Evolutionary conservation across 2,888 invertebrate species (phyloP), one percentile per base, ranked within the genome.

Genomic region (Campoletis raptor): DNA sequence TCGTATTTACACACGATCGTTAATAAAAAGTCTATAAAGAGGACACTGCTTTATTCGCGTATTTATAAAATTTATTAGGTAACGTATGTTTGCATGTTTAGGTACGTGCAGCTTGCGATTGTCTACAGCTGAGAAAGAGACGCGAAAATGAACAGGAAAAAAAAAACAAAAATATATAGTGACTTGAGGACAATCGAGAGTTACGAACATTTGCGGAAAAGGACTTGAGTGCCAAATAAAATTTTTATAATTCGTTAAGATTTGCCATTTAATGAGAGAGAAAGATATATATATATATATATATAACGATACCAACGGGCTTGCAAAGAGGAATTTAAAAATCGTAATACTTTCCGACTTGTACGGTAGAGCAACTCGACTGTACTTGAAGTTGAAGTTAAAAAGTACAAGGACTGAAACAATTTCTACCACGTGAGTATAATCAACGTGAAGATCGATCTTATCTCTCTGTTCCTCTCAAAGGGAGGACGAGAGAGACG

Each of bases 391-490:
- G 72, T 67, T 70, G 67, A 61, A 52, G 36, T 66, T 48, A 42
- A 81, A 83, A 40, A 78, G 37, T 54, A 84, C 42, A 87, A 72
- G 69, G 73, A 83, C 79, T 90, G 88, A 89, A 90, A 90, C 88
- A 90, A 90, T 92, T 92, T 90, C 86, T 90, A 88, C 88, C 89
- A 90, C 89, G 90, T 90, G 91, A 90, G 88, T 83, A 89, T 90
- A 90, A 81, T 74, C 79, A 91, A 91, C 90, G 88, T 88, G 78
- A 86, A 88, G 88, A 89, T 91, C 90, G 90, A 89, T 89, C 79
- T 77, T 52, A 83, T 87, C 73, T 76, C 69, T 83, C 77, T 76
- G 54, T 80, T 70, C 37, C 54, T 87, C 67, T 52, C 45, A 40
- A 37, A 40, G 54, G 52, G 57, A 61, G 57, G 42, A 70, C 18